phyloP scores from a whole-genome alignment of 1,140 invertebrate genomes.

The Amphibalanus amphitrite region DNA sequence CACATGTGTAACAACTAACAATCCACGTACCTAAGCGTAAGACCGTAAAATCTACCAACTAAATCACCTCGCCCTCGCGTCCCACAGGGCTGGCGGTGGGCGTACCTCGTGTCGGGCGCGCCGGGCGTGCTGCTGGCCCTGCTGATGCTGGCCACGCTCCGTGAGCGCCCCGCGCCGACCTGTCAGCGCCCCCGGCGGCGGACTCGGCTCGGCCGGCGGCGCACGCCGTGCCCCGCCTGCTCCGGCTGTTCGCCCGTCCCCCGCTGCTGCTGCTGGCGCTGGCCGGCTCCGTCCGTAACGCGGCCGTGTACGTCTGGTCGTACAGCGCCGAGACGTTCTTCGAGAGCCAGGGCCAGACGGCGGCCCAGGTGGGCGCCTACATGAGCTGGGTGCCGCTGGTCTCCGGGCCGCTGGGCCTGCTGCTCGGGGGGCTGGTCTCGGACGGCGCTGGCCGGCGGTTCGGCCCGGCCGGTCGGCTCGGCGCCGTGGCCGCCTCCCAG shows the following conservation, averaged over 20 bases:
- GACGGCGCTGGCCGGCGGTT: too few species aligned
- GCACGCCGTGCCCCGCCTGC: neutral
- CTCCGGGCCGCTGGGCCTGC: too few species aligned
- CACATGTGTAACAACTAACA: too few species aligned
- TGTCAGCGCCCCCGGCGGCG: too few species aligned
- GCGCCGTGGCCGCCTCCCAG: too few species aligned
- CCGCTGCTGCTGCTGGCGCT: neutral
- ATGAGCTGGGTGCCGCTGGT: too few species aligned
- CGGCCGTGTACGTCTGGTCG: conserved; percentile 13
- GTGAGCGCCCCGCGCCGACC: conserved; percentile 28
- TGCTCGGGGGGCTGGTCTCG: too few species aligned
- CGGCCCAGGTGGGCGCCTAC: too few species aligned
- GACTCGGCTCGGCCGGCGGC: neutral
- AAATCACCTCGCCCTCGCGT: neutral
- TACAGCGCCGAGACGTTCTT: too few species aligned
- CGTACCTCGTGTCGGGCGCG: conserved; percentile 65
- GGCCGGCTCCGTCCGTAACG: neutral
- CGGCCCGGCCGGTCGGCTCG: too few species aligned
- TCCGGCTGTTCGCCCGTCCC: neutral
- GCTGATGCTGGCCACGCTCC: conserved; percentile 43
- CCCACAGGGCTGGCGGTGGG: conserved; percentile 63
- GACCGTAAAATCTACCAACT: neutral
- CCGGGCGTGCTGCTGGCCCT: conserved; percentile 52
- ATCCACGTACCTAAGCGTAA: too few species aligned
- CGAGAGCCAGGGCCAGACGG: too few species aligned